Evolutionary conservation across 2,797 vertebrate species (phyloP), one percentile per base, ranked within the genome.

Genomic region (Dicrostonyx torquatus): DNA sequence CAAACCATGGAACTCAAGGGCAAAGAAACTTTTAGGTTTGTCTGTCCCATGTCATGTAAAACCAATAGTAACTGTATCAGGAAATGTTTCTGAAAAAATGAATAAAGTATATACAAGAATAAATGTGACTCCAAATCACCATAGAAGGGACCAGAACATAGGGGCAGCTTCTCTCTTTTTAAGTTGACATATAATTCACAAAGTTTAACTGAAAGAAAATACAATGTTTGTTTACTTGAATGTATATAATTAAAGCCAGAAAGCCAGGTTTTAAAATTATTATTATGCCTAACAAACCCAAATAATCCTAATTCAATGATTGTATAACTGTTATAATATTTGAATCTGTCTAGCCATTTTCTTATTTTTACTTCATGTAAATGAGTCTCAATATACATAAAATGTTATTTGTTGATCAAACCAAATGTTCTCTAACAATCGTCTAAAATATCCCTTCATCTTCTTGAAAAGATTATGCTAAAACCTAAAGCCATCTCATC

Each of bases 281-380:
- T 78, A 40, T 12, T 8, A 78, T 29, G 1, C 5, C 18, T 64
- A 5, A 60, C 75, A 55, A 0, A 84, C 6, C 13, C 12, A 64
- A 89, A 22, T 53, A 22, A 14, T 9, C 0, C 4, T 58, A 15
- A 55, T 58, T 43, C 29, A 18, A 53, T 66, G 24, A 3, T 80
- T 5, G 17, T n/a, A 60, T 34, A 80, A 72, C 1, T 8, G 70
- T 7, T 66, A 64, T 2, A 78, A 15, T 0, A 37, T 60, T n/a
- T 60, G 0, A 0, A 48, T 76, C 31, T 70, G 1, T 78, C 9
- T 89, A 60, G 29, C 3, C 62, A 34, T 87, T 77, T 55, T 62
- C 20, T 75, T 62, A 79, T 13, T 75, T 93, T 53, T 75, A 29
- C 20, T 48, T n/a, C 11, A 20, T 99, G 0, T 22, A 60, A 10